These are phyloP conservation scores for Hirundichthys speculiger DNA, from an alignment of 2,113 vertebrate genomes.

Conservation along the genomic window DNA sequence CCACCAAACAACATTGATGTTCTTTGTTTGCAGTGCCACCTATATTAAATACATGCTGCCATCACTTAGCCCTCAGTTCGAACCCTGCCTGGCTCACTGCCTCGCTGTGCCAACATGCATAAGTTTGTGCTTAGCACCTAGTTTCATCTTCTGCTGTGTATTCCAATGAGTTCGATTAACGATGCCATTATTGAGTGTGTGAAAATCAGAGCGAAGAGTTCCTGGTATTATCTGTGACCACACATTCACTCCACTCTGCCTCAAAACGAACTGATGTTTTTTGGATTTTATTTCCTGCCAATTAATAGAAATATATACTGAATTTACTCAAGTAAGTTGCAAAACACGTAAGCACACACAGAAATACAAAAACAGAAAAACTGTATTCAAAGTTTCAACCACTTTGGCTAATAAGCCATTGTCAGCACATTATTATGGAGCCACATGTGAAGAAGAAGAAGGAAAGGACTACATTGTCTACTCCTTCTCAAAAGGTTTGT, in stretches of 20 bases:
- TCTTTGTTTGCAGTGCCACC: constrained; percentile 96
- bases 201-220: constrained; percentile 56
- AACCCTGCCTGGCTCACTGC: constrained; percentile 36
- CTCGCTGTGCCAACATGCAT: constrained; percentile 27
- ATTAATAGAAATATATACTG: constrained; percentile 47
- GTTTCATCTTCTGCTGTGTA: constrained; percentile 35
- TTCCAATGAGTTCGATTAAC: constrained; percentile 56
- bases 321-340: constrained; percentile 29
- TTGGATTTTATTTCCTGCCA: constrained; percentile 38
- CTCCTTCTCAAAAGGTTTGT: constrained; percentile 63
- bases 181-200: constrained; percentile 62
- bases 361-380: constrained; percentile 1
- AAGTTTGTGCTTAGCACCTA: constrained; percentile 54
- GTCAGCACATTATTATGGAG: constrained; percentile 44
- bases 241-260: constrained; percentile 45
- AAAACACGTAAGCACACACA: constrained; percentile 17
- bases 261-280: constrained; percentile 49
- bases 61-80: constrained; percentile 75
- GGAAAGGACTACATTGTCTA: constrained; percentile 62
- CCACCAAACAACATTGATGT: constrained; percentile 96
- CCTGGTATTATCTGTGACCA: constrained; percentile 62
- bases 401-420: constrained; percentile 14
- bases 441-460: constrained; percentile 42
- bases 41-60: constrained; percentile 95
- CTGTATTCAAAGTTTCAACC: constrained; percentile 15